phyloP scores from a whole-genome alignment of 2,888 invertebrate genomes.

The Chrysotoxum bicinctum region DNA sequence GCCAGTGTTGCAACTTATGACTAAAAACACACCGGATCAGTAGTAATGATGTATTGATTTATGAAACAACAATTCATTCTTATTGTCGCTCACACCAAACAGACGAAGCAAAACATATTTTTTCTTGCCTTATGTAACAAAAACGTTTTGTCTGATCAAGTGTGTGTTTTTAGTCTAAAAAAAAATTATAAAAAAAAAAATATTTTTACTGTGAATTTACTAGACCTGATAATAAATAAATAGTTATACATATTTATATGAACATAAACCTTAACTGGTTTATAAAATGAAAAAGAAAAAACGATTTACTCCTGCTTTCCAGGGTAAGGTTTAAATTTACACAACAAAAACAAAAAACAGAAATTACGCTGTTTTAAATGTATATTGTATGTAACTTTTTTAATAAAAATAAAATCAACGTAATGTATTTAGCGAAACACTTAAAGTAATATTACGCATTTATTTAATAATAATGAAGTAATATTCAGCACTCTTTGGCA shows the following conservation, averaged over 20 bases:
- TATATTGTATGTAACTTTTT: background rate
- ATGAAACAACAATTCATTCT: no score
- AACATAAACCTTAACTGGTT: background rate
- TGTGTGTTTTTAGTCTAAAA: no score
- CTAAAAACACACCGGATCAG: no score
- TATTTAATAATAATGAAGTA: background rate
- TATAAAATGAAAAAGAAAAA: background rate
- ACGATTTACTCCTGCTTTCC: background rate
- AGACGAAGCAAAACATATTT: no score
- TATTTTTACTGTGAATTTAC: background rate
- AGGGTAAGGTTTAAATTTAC: background rate
- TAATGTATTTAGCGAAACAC: background rate
- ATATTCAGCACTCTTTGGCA: conserved; percentile 11
- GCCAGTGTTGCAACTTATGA: background rate
- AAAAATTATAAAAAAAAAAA: background rate
- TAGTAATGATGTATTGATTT: no score
- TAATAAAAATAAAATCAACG: background rate
- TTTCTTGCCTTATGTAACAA: no score
- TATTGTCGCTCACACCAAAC: no score
- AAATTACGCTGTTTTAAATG: background rate
- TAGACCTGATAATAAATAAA: background rate
- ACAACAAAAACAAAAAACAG: background rate
- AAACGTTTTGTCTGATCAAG: no score
- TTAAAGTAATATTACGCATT: background rate
- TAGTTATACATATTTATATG: background rate